phyloP scores from a whole-genome alignment of 2,888 invertebrate species.

The Eubasilissa splendida region DNA sequence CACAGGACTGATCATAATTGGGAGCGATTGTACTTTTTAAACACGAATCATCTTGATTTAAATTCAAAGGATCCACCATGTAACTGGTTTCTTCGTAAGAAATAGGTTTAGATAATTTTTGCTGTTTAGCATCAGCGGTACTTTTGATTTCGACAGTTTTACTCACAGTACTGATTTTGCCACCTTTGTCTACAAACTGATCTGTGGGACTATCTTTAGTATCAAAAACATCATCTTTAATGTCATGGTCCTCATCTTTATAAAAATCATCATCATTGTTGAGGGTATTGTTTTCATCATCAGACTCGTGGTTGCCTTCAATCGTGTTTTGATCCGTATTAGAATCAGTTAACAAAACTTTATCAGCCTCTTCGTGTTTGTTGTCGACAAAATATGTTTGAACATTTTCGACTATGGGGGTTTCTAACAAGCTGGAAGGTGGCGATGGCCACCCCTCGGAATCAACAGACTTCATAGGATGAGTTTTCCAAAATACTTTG shows the following conservation, averaged over 20 bases:
- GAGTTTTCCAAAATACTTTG: slow-evolving; percentile 66
- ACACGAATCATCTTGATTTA: slow-evolving; percentile 66
- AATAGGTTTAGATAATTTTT: slow-evolving; percentile 64
- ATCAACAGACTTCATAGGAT: slow-evolving; percentile 74
- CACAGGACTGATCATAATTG: slow-evolving; percentile 70
- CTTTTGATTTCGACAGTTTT: slow-evolving; percentile 60
- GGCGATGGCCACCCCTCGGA: slow-evolving; percentile 89
- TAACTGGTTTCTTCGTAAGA: slow-evolving; percentile 71
- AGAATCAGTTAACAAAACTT: slow-evolving; percentile 82
- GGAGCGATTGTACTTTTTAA: slow-evolving; percentile 68
- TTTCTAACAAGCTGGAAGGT: slow-evolving; percentile 81
- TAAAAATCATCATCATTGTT: slow-evolving; percentile 77
- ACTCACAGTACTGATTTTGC: slow-evolving; percentile 18
- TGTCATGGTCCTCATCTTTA: slow-evolving; percentile 71
- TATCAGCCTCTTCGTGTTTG: slow-evolving; percentile 84
- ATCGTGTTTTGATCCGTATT: slow-evolving; percentile 73
- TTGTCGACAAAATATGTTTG: slow-evolving; percentile 86
- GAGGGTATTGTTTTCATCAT: slow-evolving; percentile 79
- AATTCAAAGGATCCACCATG: slow-evolving; percentile 71
- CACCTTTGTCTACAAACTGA: slow-evolving; percentile 60
- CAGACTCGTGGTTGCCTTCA: slow-evolving; percentile 76
- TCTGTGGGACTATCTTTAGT: slow-evolving; percentile 60
- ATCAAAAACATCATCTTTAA: slow-evolving; percentile 67
- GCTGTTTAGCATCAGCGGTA: slow-evolving; percentile 46
- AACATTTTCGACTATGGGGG: slow-evolving; percentile 82